phyloP scores from a whole-genome alignment of 2,888 invertebrate species.

The Melangyna quadrimaculata region DNA sequence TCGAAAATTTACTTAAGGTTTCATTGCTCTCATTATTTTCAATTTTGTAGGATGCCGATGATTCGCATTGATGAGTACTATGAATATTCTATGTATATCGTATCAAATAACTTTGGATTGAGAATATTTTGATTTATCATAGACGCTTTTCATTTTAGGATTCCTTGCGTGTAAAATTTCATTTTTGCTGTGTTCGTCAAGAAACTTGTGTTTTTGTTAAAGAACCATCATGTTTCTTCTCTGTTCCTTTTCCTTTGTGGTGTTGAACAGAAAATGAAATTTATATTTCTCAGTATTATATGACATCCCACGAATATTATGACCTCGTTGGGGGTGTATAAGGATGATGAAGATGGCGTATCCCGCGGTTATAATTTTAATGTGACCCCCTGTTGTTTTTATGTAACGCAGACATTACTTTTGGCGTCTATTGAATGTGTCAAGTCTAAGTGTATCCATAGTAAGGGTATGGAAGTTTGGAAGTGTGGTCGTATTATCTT shows the following conservation, averaged over 20 bases:
- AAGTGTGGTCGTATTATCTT: not conserved
- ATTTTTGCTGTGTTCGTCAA: not conserved
- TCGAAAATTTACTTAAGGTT: not conserved
- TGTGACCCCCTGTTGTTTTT: conserved; percentile 1
- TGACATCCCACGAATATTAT: not conserved
- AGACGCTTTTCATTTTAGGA: not conserved
- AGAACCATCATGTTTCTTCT: not conserved
- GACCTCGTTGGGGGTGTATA: not conserved
- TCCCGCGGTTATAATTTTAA: conserved; percentile 17
- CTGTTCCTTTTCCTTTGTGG: not conserved
- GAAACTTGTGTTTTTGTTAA: not conserved
- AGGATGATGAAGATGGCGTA: not conserved
- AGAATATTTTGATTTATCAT: not conserved
- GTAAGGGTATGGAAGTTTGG: not conserved
- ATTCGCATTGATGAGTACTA: not conserved
- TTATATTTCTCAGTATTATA: not conserved
- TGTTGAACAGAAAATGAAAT: conserved; percentile 7
- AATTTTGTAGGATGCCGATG: not conserved
- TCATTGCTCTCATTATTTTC: not conserved
- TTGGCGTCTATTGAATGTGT: conserved; percentile 10
- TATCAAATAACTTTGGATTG: not conserved
- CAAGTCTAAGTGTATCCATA: not conserved
- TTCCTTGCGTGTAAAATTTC: not conserved
- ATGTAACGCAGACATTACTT: conserved; percentile 1
- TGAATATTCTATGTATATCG: not conserved